A percentile compares a stretch with the other conserved stretches of the same genome.
These are phyloP conservation scores for Pachypeltis micranthus DNA, from an alignment of 1,140 invertebrate genomes.

Conservation along the genomic window DNA sequence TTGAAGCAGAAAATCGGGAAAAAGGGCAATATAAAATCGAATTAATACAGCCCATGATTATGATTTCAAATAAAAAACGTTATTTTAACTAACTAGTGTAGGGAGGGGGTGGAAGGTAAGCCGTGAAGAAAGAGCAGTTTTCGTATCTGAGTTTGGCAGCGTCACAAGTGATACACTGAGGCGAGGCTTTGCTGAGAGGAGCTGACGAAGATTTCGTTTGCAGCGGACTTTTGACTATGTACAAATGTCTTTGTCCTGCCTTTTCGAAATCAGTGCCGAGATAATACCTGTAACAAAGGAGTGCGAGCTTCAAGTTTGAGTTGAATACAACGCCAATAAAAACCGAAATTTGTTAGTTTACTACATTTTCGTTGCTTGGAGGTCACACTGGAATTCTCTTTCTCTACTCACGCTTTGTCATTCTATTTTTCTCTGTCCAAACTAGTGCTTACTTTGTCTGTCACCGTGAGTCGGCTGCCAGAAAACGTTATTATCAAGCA, in stretches of 20 bases:
- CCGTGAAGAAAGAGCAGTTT: conserved; percentile 69
- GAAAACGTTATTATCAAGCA: no score
- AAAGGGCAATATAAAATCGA: no score
- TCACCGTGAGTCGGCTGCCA: no score
- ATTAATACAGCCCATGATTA: neutral
- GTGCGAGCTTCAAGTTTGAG: no score
- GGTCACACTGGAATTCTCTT: no score
- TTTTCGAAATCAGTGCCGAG: conserved; percentile 62
- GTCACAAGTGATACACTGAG: conserved; percentile 69
- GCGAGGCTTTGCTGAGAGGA: conserved; percentile 43
- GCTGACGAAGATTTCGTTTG: conserved; percentile 41
- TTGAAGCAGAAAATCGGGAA: no score
- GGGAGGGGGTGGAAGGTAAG: conserved; percentile 35
- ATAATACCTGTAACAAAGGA: conserved; percentile 46
- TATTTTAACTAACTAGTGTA: conserved; percentile 37
- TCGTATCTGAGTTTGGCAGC: conserved; percentile 53
- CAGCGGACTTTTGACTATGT: conserved; percentile 54
- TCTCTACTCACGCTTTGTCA: no score
- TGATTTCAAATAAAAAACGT: neutral
- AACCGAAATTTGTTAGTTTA: no score
- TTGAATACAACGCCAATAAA: no score
- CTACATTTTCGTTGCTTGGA: no score
- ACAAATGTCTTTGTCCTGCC: conserved; percentile 76
- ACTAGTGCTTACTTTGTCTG: no score
- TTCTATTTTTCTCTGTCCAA: no score